These are phyloP conservation scores for Lathronympha strigana DNA, from an alignment of 2,888 invertebrate genomes.

Conservation along the genomic window DNA sequence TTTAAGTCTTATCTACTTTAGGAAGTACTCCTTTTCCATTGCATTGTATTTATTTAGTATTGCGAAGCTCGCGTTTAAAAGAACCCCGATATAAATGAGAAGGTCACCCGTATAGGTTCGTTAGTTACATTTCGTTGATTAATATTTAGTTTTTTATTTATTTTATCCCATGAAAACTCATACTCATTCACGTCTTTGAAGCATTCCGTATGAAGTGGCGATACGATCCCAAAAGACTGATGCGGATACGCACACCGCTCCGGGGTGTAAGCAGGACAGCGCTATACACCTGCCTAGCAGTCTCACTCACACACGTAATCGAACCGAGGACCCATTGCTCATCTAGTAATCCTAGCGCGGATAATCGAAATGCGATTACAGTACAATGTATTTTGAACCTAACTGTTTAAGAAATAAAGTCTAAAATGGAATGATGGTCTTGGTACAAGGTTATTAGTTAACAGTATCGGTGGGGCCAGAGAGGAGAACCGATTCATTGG, in stretches of 20 bases:
- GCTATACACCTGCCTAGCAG: not conserved
- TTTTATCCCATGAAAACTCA: too few species aligned
- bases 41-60: too few species aligned
- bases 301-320: constrained; percentile 14
- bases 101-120: too few species aligned
- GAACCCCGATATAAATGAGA: too few species aligned
- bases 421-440: not conserved
- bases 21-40: too few species aligned
- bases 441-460: constrained; percentile 31
- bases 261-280: not conserved
- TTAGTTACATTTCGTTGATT: too few species aligned
- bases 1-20: too few species aligned
- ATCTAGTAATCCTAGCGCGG: constrained; percentile 25
- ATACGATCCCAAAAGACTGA: too few species aligned
- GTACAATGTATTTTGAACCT: not conserved
- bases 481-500: not conserved
- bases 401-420: not conserved
- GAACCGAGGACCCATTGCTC: constrained; percentile 28
- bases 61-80: too few species aligned
- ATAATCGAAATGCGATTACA: constrained; percentile 30
- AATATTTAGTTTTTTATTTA: too few species aligned
- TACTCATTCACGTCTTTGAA: too few species aligned
- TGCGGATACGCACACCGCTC: not conserved
- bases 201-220: too few species aligned
- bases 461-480: constrained; percentile 23